Evolutionary conservation across 2,113 vertebrate species (phyloP), one percentile per base, ranked within the genome.

Genomic region (Bothrops jararaca): DNA sequence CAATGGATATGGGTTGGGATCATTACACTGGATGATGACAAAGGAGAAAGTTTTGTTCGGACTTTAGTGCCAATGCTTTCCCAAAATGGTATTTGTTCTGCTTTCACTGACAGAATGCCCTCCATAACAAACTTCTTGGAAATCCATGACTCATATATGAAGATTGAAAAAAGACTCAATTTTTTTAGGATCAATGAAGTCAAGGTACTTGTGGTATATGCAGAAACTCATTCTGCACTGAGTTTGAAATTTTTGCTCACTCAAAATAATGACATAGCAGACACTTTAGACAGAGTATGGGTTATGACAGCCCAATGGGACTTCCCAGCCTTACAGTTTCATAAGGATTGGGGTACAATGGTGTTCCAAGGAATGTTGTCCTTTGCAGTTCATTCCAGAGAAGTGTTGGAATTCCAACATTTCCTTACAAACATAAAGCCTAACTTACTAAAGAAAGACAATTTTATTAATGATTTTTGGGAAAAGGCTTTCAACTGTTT

Each of bases 1-100:
- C 54, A 45, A 7, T 95, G 94, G 95, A 92, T 23, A 0, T 95
- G 88, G 88, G 74, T 95, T 60, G 92, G 85, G 0, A 13, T 92
- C 5, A n/a, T 94, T 26, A 18, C 52, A 20, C 56, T 90, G 18
- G 92, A 94, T 48, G 86, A 95, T 85, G 29, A 92, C 10, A 89
- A 56, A 85, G 80, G 91, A 18, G 85, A 92, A 29, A 90, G 50
- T 24, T 91, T 91, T 39, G 45, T 94, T 5, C 29, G 8, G 45
- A 58, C 53, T 0, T 39, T 95, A 48, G 20, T 86, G 85, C 54
- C n/a, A 90, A 54, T 91, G 85, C 86, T 92, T 52, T 23, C 39
- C 2, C 69, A 74, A 34, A 74, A 39, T 74, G 69, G 69, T 74
- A 74, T 74, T 74, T 74, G 69, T 74, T 74, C 42, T 42, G 48